These are phyloP conservation scores for Drosophila azteca DNA, from an alignment of 1,140 invertebrate genomes.

Conservation along the genomic window DNA sequence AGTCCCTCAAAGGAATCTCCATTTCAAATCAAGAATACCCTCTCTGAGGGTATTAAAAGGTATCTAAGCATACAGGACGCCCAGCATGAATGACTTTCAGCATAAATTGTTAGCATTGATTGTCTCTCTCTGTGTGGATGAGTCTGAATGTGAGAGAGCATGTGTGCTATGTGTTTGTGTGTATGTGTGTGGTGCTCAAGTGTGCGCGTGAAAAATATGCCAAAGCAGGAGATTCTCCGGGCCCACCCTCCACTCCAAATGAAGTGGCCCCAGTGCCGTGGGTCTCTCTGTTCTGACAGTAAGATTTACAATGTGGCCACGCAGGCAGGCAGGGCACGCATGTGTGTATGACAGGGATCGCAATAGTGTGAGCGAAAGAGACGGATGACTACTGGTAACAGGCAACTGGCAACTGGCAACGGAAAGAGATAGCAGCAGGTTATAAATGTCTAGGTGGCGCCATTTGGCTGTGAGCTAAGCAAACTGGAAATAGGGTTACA, in stretches of 20 bases:
- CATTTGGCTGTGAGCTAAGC: constrained; percentile 69
- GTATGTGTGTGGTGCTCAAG: constrained; percentile 17
- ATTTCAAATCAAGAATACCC: background rate
- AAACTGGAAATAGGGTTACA: constrained; percentile 64
- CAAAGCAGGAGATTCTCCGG: constrained; percentile 30
- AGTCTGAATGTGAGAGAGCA: background rate
- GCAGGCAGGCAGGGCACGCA: constrained; percentile 36
- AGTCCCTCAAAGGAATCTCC: rapidly evolving
- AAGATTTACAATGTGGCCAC: constrained; percentile 78
- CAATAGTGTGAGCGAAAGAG: constrained; percentile 12
- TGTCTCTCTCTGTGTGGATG: constrained; percentile 23
- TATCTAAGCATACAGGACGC: constrained; percentile 32
- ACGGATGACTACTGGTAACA: too few species aligned
- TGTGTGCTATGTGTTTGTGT: constrained; percentile 10
- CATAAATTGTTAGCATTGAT: constrained; percentile 73
- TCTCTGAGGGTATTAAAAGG: background rate
- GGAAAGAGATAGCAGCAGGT: constrained; percentile 21
- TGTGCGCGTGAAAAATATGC: constrained; percentile 58
- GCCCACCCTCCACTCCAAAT: constrained; percentile 35
- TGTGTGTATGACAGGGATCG: constrained; percentile 27
- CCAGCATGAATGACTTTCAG: constrained; percentile 62
- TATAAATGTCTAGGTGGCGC: constrained; percentile 79
- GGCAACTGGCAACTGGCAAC: background rate
- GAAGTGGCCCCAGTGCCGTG: constrained; percentile 61
- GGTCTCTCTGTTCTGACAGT: constrained; percentile 59